Evolutionary conservation across 2,888 invertebrate genomes (phyloP).

Genomic region (Tipula unca): DNA sequence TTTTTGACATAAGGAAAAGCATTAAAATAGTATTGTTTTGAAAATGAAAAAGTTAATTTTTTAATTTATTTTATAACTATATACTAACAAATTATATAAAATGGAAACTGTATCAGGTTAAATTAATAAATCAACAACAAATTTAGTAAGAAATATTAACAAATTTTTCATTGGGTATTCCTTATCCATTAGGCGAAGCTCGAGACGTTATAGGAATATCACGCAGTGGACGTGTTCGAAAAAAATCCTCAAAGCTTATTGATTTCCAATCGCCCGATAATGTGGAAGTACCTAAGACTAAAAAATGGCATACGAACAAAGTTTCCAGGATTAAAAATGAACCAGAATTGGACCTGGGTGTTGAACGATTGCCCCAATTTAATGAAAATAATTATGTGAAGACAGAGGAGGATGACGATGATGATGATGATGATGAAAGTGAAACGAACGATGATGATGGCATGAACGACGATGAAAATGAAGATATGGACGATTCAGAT

Average conservation of each 20-base stretch:
- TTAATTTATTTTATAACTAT: neutral
- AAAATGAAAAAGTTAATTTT: neutral
- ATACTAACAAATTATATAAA: neutral
- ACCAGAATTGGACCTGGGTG: slow-evolving; percentile 18
- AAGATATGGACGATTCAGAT: slow-evolving; percentile 27
- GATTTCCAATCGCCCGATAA: slow-evolving; percentile 91
- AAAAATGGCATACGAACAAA: slow-evolving; percentile 26
- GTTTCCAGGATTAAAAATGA: slow-evolving; percentile 19
- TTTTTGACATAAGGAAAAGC: neutral
- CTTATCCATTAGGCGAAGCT: neutral
- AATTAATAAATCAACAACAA: neutral
- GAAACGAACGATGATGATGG: slow-evolving; percentile 23
- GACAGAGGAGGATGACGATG: slow-evolving; percentile 23
- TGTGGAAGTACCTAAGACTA: slow-evolving; percentile 44
- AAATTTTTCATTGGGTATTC: neutral
- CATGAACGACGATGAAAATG: slow-evolving; percentile 25
- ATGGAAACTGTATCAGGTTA: neutral
- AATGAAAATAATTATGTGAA: slow-evolving; percentile 26
- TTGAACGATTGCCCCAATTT: neutral
- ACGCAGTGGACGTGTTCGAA: slow-evolving; percentile 80
- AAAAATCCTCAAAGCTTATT: slow-evolving; percentile 89
- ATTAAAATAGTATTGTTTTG: neutral
- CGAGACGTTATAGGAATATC: slow-evolving; percentile 76
- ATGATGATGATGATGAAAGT: slow-evolving; percentile 29
- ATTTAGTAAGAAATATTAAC: neutral